These are phyloP conservation scores for Lipotes vexillifer DNA, from an alignment of 2,113 vertebrate species.

Conservation along the genomic window DNA sequence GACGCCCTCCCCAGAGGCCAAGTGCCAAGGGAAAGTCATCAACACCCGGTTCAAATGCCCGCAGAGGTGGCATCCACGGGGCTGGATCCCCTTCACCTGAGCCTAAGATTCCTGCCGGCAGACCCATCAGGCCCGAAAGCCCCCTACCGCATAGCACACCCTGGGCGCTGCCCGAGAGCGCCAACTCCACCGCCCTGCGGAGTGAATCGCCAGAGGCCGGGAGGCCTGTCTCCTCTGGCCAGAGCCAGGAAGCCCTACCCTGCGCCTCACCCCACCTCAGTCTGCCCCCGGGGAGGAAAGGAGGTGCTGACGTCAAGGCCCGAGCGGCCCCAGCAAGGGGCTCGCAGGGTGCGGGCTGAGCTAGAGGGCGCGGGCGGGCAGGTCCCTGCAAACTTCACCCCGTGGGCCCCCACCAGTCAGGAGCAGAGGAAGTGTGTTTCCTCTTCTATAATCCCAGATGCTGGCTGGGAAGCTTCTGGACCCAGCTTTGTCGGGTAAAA, in stretches of 20 bases:
- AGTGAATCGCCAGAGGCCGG: accelerated
- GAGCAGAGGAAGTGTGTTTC: background rate
- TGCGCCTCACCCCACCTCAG: background rate
- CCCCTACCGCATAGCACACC: background rate
- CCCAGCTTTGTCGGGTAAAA: background rate
- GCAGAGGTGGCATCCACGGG: background rate
- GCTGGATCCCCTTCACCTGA: background rate
- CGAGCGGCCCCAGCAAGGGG: background rate
- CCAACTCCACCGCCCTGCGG: accelerated
- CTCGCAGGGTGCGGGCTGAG: background rate
- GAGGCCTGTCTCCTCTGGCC: background rate
- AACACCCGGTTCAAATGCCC: background rate
- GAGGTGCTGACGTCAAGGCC: background rate
- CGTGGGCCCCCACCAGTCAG: background rate
- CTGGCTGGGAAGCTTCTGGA: background rate
- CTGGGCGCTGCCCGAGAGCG: background rate
- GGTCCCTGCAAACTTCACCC: background rate
- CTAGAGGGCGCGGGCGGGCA: background rate
- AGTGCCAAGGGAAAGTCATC: background rate
- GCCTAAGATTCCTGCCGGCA: background rate
- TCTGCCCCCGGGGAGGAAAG: background rate
- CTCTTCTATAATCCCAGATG: background rate
- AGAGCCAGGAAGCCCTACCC: background rate
- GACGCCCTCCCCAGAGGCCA: background rate
- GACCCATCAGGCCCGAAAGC: background rate